Evolutionary conservation across 1,140 invertebrate genomes (phyloP).

Genomic region (Orius laevigatus): DNA sequence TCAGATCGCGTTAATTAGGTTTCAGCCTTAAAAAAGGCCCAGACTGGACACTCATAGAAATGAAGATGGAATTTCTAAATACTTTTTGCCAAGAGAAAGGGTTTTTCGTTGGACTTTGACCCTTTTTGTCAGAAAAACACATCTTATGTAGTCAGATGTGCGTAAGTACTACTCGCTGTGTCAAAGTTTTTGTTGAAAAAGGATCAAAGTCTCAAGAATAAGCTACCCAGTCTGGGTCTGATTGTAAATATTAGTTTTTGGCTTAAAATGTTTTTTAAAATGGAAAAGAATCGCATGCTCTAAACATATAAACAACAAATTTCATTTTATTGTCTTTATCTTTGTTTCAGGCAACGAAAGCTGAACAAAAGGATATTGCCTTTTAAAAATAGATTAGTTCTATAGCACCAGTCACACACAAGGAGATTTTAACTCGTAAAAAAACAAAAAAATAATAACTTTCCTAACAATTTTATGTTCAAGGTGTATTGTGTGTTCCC

Average conservation of each 20-base stretch:
- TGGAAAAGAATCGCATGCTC: neutral
- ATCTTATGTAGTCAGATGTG: neutral
- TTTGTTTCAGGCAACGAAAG: slow-evolving; percentile 12
- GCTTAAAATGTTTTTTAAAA: neutral
- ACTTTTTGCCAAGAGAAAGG: too few relatives aligned
- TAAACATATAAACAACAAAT: too few relatives aligned
- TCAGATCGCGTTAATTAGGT: too few relatives aligned
- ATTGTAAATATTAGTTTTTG: neutral
- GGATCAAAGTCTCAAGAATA: neutral
- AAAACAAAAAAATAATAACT: slow-evolving; percentile 5
- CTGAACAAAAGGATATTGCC: slow-evolving; percentile 2
- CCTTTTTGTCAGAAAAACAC: too few relatives aligned
- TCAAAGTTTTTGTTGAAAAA: neutral
- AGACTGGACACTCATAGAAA: too few relatives aligned
- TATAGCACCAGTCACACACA: slow-evolving; percentile 9
- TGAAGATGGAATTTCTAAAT: too few relatives aligned
- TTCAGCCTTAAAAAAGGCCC: too few relatives aligned
- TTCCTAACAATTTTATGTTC: neutral
- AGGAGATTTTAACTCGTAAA: too few relatives aligned
- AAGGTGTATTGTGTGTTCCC: neutral
- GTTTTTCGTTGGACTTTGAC: too few relatives aligned
- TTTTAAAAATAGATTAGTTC: neutral
- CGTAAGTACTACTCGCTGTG: neutral
- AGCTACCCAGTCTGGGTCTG: neutral
- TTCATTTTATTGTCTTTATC: neutral